These are phyloP conservation scores for Aix galericulata DNA, from an alignment of 2,113 vertebrate species.

Conservation along the genomic window DNA sequence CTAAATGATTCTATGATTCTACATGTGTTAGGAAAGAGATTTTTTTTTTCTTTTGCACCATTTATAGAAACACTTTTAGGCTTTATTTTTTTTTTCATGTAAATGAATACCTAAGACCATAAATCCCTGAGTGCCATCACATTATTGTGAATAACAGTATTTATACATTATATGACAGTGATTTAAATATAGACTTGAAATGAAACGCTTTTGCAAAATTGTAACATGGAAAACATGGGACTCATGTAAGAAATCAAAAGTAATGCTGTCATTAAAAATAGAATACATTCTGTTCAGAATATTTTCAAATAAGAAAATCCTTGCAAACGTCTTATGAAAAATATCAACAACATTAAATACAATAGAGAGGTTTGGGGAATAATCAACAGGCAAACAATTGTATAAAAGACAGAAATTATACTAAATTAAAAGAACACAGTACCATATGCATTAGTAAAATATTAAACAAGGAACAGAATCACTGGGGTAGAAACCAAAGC, in stretches of 20 bases:
- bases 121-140: background rate
- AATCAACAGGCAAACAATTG: background rate
- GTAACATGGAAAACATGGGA: background rate
- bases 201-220: background rate
- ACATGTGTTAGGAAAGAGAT: background rate
- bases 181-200: background rate
- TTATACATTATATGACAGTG: background rate
- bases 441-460: background rate
- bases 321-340: background rate
- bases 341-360: background rate
- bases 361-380: background rate
- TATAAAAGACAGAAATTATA: background rate
- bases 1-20: no score
- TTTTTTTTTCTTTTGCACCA: background rate
- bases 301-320: background rate
- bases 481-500: background rate
- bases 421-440: background rate
- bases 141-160: background rate
- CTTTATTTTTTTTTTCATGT: background rate
- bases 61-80: background rate
- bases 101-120: background rate
- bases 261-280: background rate
- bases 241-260: background rate
- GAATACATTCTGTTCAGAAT: background rate
- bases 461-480: background rate